Percentiles rank a stretch among this genome's conserved stretches.
Conservation (phyloP, 2,113 vertebrate species). For the Microtus richardsoni region DNA sequence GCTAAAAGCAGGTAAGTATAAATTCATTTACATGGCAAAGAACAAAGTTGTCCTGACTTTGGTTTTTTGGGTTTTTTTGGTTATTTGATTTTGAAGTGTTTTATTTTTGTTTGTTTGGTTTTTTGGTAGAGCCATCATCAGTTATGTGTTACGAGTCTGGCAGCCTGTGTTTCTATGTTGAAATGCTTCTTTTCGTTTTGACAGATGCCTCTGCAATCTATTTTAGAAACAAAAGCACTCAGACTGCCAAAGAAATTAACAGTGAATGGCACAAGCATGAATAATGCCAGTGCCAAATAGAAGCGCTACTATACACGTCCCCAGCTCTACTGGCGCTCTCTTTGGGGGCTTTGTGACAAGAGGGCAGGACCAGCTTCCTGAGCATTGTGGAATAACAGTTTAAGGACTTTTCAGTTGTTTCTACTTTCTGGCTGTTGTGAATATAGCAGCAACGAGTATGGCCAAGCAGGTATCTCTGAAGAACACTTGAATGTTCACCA, state of each 20-base stretch:
- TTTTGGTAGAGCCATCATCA: conserved; percentile 23
- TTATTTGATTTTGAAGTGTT: neutral
- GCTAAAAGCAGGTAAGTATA: neutral
- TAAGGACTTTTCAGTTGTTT: neutral
- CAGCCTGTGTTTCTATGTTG: conserved; percentile 27
- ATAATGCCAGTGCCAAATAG: neutral
- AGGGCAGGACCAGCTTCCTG: neutral
- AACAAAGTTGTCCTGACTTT: neutral
- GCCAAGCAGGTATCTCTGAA: neutral
- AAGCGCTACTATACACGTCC: rapidly evolving
- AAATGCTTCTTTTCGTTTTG: conserved; percentile 56
- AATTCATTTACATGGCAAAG: conserved; percentile 7
- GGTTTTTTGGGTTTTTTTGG: neutral
- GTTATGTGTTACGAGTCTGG: neutral
- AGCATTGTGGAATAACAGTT: neutral
- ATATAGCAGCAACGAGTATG: neutral
- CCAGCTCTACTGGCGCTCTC: neutral
- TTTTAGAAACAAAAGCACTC: conserved; percentile 47
- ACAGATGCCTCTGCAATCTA: conserved; percentile 46
- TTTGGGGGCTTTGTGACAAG: neutral
- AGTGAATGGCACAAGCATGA: neutral
- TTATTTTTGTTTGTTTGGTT: neutral
- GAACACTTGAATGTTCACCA: neutral
- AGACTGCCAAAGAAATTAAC: conserved; percentile 51
- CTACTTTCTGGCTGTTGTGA: neutral